Evolutionary conservation across 2,797 vertebrate genomes (phyloP).

Genomic region (Scolopax bukidnonensis): DNA sequence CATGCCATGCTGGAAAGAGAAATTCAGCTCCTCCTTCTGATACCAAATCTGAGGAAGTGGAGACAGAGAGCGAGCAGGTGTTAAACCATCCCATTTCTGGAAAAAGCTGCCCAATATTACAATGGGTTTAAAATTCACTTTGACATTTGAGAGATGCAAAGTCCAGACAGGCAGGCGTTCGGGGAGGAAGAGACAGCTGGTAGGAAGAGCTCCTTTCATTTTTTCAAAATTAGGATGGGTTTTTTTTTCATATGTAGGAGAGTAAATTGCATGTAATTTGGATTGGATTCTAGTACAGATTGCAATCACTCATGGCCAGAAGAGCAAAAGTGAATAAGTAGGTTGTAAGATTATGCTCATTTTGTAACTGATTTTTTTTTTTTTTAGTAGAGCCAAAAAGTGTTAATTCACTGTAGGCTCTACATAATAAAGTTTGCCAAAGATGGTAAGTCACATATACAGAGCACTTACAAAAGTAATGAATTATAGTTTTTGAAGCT

Average conservation of each 20-base stretch:
- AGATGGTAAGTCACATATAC: neutral
- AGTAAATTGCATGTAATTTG: slow-evolving; percentile 21
- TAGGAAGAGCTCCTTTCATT: slow-evolving; percentile 50
- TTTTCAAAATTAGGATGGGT: slow-evolving; percentile 17
- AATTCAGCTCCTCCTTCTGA: slow-evolving; percentile 29
- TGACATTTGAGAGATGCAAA: slow-evolving; percentile 50
- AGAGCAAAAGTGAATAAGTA: slow-evolving; percentile 1
- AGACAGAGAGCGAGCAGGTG: slow-evolving; percentile 57
- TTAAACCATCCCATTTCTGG: slow-evolving; percentile 62
- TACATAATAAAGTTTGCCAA: neutral
- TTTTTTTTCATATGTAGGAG: slow-evolving; percentile 43
- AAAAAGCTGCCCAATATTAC: neutral
- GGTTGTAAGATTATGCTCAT: neutral
- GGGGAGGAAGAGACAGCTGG: slow-evolving; percentile 62
- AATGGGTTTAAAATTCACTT: slow-evolving; percentile 65
- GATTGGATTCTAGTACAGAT: neutral
- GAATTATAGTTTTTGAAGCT: neutral
- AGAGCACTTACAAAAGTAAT: neutral
- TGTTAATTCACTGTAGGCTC: neutral
- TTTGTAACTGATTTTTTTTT: neutral
- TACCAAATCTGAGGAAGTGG: slow-evolving; percentile 9
- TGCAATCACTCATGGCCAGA: neutral
- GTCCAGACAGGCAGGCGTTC: slow-evolving; percentile 56
- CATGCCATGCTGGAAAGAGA: slow-evolving; percentile 6
- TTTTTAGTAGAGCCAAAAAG: neutral